phyloP scores from a whole-genome alignment of 2,888 invertebrate species.

The Plutella xylostella region DNA sequence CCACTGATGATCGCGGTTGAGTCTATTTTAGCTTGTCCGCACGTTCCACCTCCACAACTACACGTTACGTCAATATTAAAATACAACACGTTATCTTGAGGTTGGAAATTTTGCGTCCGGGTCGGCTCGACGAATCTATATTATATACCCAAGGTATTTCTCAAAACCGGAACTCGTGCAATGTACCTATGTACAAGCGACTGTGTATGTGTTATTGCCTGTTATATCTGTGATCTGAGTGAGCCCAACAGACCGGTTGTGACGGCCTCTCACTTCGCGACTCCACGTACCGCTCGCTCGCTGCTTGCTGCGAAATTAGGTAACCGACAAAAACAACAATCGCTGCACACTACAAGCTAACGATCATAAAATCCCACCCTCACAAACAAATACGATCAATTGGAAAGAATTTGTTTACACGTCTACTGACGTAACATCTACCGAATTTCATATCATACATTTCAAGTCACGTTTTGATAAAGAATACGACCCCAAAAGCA shows the following conservation, averaged over 20 bases:
- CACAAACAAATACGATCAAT: background rate
- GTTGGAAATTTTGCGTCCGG: constrained; percentile 57
- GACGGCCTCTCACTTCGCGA: constrained; percentile 68
- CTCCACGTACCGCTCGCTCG: constrained; percentile 55
- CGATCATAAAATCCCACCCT: constrained; percentile 42
- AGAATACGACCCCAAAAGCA: constrained; percentile 24
- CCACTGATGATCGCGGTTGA: constrained; percentile 31
- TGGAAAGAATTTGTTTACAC: constrained; percentile 1
- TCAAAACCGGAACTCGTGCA: constrained; percentile 32
- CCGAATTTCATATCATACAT: background rate
- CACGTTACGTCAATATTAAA: constrained; percentile 58
- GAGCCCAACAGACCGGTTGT: constrained; percentile 59
- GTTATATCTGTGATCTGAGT: constrained; percentile 51
- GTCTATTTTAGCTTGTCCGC: constrained; percentile 41
- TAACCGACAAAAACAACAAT: constrained; percentile 60
- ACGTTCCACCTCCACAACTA: constrained; percentile 45
- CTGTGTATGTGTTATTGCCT: constrained; percentile 31
- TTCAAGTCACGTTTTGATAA: background rate
- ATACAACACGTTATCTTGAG: constrained; percentile 61
- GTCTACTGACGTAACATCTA: background rate
- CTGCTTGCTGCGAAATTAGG: constrained; percentile 62
- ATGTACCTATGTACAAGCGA: constrained; percentile 22
- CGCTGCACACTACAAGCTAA: constrained; percentile 40
- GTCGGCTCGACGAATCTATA: constrained; percentile 48
- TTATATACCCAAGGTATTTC: constrained; percentile 26